Conservation (phyloP, 2,113 vertebrate species). For the Plecotus auritus region DNA sequence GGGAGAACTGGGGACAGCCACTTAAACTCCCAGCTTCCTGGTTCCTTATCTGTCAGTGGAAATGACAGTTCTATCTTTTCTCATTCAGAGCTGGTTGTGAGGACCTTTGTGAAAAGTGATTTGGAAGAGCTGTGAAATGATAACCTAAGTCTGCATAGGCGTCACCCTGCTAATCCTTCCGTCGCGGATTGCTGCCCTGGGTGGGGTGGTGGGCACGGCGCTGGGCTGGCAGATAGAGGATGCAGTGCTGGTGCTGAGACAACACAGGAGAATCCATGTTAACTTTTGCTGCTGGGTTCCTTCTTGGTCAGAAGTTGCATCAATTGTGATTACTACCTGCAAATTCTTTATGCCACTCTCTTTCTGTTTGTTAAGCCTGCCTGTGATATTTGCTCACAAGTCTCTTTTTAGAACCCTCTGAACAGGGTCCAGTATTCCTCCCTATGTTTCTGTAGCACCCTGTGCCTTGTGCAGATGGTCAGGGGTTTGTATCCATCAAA, state of each 20-base stretch:
- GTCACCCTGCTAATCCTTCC: not conserved
- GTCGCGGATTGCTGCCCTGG: not conserved
- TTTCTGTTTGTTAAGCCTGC: not conserved
- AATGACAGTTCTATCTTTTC: not conserved
- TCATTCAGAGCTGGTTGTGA: not conserved
- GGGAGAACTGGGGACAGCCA: not conserved
- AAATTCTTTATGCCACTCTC: not conserved
- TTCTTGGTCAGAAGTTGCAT: not conserved
- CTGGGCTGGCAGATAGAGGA: not conserved
- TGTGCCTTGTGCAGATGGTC: not conserved
- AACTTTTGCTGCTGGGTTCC: not conserved
- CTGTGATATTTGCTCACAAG: not conserved
- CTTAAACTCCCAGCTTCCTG: not conserved
- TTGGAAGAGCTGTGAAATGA: not conserved
- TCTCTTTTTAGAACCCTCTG: not conserved
- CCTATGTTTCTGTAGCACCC: not conserved
- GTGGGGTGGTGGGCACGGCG: not conserved
- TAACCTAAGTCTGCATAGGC: not conserved
- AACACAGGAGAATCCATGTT: not conserved
- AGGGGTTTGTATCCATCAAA: not conserved
- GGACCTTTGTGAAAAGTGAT: not conserved
- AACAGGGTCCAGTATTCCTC: not conserved
- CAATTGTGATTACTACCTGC: rapidly evolving
- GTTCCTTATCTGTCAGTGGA: not conserved
- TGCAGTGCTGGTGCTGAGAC: not conserved